These are phyloP conservation scores for Drosophila atroscutellata DNA, from an alignment of 2,888 invertebrate genomes.

Conservation along the genomic window DNA sequence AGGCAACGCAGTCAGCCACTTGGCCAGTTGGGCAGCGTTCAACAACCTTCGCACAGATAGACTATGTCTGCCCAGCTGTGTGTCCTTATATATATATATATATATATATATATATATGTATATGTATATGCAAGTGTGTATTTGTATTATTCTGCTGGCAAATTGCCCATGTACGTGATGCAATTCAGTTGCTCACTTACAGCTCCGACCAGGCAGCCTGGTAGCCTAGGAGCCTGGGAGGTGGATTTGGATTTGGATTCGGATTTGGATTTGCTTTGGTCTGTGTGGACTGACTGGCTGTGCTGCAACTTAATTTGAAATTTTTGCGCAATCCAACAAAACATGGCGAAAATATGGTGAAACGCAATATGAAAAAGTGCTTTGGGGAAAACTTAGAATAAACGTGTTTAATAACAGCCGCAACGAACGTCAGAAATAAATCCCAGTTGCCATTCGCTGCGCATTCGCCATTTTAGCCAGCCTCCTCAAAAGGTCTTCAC, in stretches of 20 bases:
- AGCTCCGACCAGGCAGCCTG: conserved; percentile 33
- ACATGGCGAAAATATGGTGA: conserved; percentile 74
- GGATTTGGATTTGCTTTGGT: background rate
- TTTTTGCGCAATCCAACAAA: conserved; percentile 81
- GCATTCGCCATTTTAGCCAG: conserved; percentile 30
- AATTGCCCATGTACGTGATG: conserved; percentile 82
- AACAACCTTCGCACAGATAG: conserved; percentile 53
- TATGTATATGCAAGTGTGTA: conserved; percentile 26
- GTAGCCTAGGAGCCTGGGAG: background rate
- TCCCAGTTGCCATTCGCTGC: background rate
- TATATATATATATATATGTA: background rate
- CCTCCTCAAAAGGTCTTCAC: conserved; percentile 28
- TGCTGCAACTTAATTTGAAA: conserved; percentile 82
- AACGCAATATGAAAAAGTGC: conserved; percentile 78
- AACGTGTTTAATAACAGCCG: conserved; percentile 77
- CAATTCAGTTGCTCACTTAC: conserved; percentile 81
- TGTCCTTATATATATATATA: background rate
- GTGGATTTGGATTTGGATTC: background rate
- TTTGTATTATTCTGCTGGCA: conserved; percentile 79
- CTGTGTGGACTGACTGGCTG: conserved; percentile 38
- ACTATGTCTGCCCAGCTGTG: conserved; percentile 41
- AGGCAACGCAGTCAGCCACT: conserved; percentile 48
- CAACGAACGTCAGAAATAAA: conserved; percentile 33
- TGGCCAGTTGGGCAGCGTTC: conserved; percentile 61
- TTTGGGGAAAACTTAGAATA: conserved; percentile 79